Conservation (phyloP, 2,797 vertebrate species). For the Darevskia nairensis region DNA sequence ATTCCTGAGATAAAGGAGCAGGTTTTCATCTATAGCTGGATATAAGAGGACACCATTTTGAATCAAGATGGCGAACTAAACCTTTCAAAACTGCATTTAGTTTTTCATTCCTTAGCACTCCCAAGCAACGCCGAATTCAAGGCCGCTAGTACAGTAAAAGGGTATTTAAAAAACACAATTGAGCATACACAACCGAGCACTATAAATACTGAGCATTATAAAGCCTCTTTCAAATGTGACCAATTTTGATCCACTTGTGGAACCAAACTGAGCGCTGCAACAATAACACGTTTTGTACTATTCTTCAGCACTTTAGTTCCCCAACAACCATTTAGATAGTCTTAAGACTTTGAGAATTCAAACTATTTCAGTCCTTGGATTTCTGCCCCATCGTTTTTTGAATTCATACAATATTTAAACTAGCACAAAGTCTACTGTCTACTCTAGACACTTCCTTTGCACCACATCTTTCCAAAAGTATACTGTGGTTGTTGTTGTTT, state of each 20-base stretch:
- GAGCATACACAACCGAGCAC: too few relatives aligned
- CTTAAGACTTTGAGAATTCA: not conserved
- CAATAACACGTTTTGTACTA: not conserved
- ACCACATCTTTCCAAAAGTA: conserved; percentile 32
- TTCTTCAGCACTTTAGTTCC: not conserved
- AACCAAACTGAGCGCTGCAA: not conserved
- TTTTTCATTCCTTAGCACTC: too few relatives aligned
- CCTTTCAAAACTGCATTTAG: too few relatives aligned
- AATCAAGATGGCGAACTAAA: too few relatives aligned
- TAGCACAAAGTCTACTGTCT: not conserved
- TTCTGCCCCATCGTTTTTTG: not conserved
- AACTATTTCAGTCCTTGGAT: not conserved
- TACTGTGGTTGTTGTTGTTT: conserved; percentile 35
- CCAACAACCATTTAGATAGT: not conserved
- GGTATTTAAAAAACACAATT: not conserved
- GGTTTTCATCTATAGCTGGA: too few relatives aligned
- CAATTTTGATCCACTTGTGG: not conserved
- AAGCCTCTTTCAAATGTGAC: not conserved
- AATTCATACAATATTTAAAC: not conserved
- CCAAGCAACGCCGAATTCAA: too few relatives aligned
- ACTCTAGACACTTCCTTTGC: conserved; percentile 41
- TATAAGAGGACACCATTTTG: too few relatives aligned
- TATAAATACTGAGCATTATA: not conserved
- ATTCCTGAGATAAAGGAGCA: too few relatives aligned
- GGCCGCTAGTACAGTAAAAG: not conserved